Conservation (phyloP, 30 jellyfish, hydroid and myxozoan species). For the Aurelia sp. region DNA sequence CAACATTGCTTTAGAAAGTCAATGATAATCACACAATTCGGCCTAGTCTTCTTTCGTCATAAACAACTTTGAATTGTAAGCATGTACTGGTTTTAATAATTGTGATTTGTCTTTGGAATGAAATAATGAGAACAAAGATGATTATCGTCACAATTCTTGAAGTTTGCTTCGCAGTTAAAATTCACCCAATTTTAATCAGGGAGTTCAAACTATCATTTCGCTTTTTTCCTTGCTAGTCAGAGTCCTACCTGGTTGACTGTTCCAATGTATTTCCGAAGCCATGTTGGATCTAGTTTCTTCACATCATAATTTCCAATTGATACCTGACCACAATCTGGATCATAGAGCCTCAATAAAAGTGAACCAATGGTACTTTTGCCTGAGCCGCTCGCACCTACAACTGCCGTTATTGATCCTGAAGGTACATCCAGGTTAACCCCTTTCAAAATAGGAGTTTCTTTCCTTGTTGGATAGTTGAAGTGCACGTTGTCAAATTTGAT, state of each 20-base stretch:
- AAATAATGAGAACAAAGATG: too few species aligned
- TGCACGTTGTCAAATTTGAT: constrained; percentile 71
- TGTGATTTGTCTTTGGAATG: too few species aligned
- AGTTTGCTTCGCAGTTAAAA: too few species aligned
- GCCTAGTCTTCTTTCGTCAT: too few species aligned
- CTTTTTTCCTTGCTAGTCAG: neutral
- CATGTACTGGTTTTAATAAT: too few species aligned
- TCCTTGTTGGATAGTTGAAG: constrained; percentile 78
- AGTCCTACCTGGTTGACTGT: constrained; percentile 92
- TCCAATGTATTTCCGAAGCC: constrained; percentile 86
- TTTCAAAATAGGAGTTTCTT: constrained; percentile 64
- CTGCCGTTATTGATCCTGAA: constrained; percentile 87
- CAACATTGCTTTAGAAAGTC: too few species aligned
- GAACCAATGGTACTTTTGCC: constrained; percentile 99
- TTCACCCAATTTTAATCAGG: too few species aligned
- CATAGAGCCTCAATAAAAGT: constrained; percentile 83
- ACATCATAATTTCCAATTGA: constrained; percentile 81
- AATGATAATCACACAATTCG: too few species aligned
- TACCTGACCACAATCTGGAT: constrained; percentile 84
- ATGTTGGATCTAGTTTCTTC: constrained; percentile 79
- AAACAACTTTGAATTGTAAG: too few species aligned
- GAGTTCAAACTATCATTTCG: too few species aligned
- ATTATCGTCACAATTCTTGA: too few species aligned
- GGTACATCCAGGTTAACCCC: constrained; percentile 76
- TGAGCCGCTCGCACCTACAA: constrained; percentile 99